Evolutionary conservation across 2,797 vertebrate species (phyloP).

Genomic region (Anas flavirostris): DNA sequence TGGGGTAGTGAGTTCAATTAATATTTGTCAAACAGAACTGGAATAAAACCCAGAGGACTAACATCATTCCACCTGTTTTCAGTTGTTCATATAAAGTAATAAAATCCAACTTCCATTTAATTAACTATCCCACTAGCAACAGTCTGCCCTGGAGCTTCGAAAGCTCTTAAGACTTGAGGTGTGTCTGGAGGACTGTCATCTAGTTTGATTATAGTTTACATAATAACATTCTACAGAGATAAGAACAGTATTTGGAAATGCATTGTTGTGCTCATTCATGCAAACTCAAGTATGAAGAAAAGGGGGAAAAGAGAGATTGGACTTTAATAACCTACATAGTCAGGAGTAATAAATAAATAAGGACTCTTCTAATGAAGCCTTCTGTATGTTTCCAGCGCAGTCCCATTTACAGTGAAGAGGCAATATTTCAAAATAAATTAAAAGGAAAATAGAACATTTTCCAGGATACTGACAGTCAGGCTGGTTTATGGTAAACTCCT

Average conservation of each 20-base stretch:
- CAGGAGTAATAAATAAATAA: not conserved
- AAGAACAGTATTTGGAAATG: not conserved
- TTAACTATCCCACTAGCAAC: not conserved
- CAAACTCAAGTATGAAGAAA: not conserved
- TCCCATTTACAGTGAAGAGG: not conserved
- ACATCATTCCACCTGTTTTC: not conserved
- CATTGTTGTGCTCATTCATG: not conserved
- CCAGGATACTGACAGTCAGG: not conserved
- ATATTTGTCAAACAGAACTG: not conserved
- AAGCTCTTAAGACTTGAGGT: not conserved
- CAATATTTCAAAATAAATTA: not conserved
- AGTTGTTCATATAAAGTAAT: not conserved
- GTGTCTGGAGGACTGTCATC: conserved; percentile 8
- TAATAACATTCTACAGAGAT: not conserved
- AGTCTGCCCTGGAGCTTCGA: not conserved
- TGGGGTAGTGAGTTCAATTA: not conserved
- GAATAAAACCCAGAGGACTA: not conserved
- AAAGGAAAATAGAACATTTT: not conserved
- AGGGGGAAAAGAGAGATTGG: not conserved
- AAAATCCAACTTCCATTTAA: conserved; percentile 25
- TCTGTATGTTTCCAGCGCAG: not conserved
- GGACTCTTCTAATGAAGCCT: not conserved
- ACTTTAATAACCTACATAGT: not conserved
- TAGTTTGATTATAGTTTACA: conserved; percentile 31
- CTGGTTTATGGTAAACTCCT: not conserved